These are phyloP conservation scores for Cataglyphis cursor DNA, from an alignment of 2,888 invertebrate genomes.

Conservation along the genomic window DNA sequence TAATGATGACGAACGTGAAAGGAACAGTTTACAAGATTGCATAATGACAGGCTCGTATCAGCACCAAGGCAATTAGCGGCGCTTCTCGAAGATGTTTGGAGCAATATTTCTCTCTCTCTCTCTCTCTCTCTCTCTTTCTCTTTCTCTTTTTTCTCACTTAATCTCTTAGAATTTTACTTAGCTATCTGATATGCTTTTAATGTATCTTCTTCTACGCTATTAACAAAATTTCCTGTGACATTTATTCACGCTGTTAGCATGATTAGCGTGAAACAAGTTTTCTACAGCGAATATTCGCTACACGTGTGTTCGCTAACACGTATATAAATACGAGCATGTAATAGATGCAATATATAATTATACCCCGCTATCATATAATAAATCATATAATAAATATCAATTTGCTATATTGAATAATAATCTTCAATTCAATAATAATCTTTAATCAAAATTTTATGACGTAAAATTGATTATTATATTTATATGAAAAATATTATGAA, in stretches of 20 bases:
- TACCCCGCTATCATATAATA: neutral
- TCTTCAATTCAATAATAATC: neutral
- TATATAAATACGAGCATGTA: neutral
- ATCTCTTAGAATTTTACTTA: neutral
- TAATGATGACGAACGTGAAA: slow-evolving; percentile 3
- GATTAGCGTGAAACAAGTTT: neutral
- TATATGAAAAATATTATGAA: neutral
- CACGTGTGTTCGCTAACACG: neutral
- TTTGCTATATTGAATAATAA: neutral
- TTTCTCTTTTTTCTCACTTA: neutral
- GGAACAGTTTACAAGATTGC: slow-evolving; percentile 32
- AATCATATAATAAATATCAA: neutral
- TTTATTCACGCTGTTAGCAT: neutral
- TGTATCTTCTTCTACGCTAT: neutral
- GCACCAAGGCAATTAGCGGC: slow-evolving; percentile 5
- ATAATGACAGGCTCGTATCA: slow-evolving; percentile 33
- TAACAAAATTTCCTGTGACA: slow-evolving; percentile 14
- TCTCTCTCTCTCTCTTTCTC: neutral
- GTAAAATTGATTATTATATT: neutral
- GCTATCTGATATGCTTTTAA: neutral
- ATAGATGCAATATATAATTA: neutral
- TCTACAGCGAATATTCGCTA: neutral
- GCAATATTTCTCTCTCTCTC: neutral
- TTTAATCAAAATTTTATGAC: neutral
- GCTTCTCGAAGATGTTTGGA: slow-evolving; percentile 1